Base-by-base conservation (phyloP, 2,888 invertebrate species). In the Taenaris catops region DNA sequence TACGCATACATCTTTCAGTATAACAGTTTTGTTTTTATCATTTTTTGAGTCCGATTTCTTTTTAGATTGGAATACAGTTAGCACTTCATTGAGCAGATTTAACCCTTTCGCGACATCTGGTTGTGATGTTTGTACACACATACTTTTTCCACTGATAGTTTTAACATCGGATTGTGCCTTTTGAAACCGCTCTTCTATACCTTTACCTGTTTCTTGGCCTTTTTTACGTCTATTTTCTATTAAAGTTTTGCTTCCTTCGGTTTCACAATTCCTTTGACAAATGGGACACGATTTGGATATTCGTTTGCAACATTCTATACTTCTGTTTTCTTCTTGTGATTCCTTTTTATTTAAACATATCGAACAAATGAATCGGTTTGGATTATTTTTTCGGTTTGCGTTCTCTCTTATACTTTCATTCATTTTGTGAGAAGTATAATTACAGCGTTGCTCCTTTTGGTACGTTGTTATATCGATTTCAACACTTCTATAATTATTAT, bases 21-120 rank as follows among this genome's bases (percentile, higher is more conserved):
- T 40, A 1, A 58, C 39, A 2, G 58, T 51, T 55, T 60, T 74
- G 1, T 2, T 49, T 12, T 11, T 31, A 3, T 36, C 21, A 29
- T 35, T 52, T 46, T 35, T 56, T 1, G 8, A 10, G 1, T 50
- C 53, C 2, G 49, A 25, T 25, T 58, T 56, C 45, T 78, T 79
- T 33, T 73, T 78, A 34, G 48, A 72, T 48, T 81, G 74, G 32
- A 83, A 81, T 1, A 70, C 78, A 2, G 66, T 73, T 1, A 84
- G 43, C 0, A 84, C 80, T 63, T 83, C 81, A 27, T 78, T 76
- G 0, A 84, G 46, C n/a, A 84, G 49, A 18, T 56, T 64, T 0
- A 79, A 18, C 1, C 68, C 72, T 48, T 73, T 60, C 2, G 49
- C 43, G 0, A 70, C 48, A 37, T 73, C 65, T 1, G 63, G 51